Percentiles rank a stretch among this genome's conserved stretches.
Conservation (phyloP, 2,888 invertebrate genomes). For the Galeopsomyia nigrocyanea region DNA sequence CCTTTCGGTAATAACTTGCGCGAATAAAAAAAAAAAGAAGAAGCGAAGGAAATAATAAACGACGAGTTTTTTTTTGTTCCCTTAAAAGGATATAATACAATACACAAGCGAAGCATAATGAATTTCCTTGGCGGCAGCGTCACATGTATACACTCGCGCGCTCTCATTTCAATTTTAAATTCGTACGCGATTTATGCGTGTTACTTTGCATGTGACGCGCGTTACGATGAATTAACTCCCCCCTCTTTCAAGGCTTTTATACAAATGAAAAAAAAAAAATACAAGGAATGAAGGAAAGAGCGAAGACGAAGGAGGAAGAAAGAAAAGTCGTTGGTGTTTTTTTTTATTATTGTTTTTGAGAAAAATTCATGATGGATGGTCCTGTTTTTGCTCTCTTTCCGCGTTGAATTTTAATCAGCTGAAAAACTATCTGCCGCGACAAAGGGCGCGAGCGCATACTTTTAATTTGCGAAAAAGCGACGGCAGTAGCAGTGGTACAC, state of each 20-base stretch:
- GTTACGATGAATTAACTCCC: conserved; percentile 31
- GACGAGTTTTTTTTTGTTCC: neutral
- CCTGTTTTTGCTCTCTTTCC: neutral
- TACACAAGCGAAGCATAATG: conserved; percentile 4
- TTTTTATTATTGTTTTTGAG: too few species aligned
- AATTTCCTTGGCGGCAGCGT: conserved; percentile 12
- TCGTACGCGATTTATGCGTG: conserved; percentile 29
- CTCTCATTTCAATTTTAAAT: conserved; percentile 40
- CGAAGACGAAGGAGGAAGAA: too few species aligned
- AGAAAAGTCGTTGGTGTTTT: too few species aligned
- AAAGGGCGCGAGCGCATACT: too few species aligned
- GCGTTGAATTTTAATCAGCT: neutral
- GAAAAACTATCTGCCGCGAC: too few species aligned
- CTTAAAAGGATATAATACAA: neutral
- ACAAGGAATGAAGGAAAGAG: too few species aligned
- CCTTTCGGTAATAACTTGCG: conserved; percentile 17
- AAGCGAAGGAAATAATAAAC: conserved; percentile 1
- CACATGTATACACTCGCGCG: conserved; percentile 26
- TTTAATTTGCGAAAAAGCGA: too few species aligned
- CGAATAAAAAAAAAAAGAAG: neutral
- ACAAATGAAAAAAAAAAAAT: too few species aligned
- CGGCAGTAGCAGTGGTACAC: too few species aligned
- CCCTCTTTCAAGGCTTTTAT: neutral
- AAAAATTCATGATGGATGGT: neutral
- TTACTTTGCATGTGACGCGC: conserved; percentile 35